Percentiles rank a stretch among this genome's conserved stretches.
phyloP scores from a whole-genome alignment of 1,140 invertebrate species.

The Drosophila lacertosa region DNA sequence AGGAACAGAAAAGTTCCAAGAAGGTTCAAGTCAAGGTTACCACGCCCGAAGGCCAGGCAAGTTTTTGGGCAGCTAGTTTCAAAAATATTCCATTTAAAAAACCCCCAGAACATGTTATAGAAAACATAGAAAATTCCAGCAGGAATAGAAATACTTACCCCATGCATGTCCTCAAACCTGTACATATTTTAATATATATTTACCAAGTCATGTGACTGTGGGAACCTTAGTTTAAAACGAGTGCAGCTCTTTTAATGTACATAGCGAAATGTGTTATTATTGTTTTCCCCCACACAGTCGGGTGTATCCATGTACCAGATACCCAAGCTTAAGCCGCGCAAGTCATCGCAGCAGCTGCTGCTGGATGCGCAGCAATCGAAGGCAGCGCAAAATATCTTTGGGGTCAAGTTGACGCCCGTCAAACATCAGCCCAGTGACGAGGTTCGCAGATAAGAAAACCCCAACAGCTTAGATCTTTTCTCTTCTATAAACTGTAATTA shows the following conservation, averaged over 20 bases:
- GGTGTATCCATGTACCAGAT: constrained; percentile 36
- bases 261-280: background rate
- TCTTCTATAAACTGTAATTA: background rate
- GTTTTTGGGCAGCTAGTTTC: background rate
- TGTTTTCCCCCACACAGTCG: constrained; percentile 32
- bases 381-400: constrained; percentile 56
- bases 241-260: background rate
- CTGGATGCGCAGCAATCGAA: constrained; percentile 23
- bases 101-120: background rate
- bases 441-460: constrained; percentile 45
- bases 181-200: background rate
- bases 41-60: background rate
- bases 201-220: too few species aligned
- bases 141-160: background rate
- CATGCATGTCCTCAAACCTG: background rate
- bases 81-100: background rate
- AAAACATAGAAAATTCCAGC: background rate
- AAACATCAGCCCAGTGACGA: constrained; percentile 36
- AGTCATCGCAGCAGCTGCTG: background rate
- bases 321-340: constrained; percentile 36
- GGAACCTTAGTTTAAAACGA: background rate
- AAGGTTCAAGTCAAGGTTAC: background rate
- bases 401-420: constrained; percentile 54
- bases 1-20: too few species aligned
- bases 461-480: background rate